phyloP scores from a whole-genome alignment of 1,140 invertebrate genomes.

The Rhagoletis pomonella region DNA sequence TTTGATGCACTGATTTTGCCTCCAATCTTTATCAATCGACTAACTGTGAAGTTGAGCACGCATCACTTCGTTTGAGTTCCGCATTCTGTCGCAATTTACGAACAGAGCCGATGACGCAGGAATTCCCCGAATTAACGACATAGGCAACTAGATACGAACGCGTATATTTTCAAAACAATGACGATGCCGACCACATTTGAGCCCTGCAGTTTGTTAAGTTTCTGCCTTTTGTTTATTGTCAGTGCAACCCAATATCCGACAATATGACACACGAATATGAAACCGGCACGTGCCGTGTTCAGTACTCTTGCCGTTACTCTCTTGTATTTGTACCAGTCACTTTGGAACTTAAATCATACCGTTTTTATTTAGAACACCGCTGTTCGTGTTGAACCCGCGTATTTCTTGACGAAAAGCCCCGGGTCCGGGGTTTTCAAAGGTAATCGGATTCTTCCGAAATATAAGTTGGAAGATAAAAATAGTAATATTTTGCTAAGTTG shows the following conservation, averaged over 20 bases:
- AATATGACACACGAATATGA: not conserved
- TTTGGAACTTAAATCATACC: not conserved
- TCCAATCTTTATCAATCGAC: not conserved
- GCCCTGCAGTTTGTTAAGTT: not conserved
- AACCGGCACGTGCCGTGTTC: not conserved
- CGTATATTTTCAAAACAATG: not conserved
- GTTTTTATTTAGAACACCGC: not conserved
- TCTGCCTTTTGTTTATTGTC: not conserved
- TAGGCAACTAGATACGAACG: not conserved
- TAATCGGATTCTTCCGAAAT: no score
- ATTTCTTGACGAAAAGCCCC: slow-evolving; percentile 23
- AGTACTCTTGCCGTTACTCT: not conserved
- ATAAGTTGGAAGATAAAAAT: no score
- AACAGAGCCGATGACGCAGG: not conserved
- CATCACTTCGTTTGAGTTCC: not conserved
- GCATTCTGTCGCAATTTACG: not conserved
- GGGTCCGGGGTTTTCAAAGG: no score
- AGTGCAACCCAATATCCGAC: not conserved
- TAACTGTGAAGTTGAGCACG: not conserved
- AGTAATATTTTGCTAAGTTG: no score
- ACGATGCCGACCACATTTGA: not conserved
- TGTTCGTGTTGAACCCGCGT: not conserved
- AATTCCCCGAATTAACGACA: slow-evolving; percentile 39
- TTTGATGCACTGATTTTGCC: not conserved
- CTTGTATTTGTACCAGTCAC: not conserved